Evolutionary conservation across 2,888 invertebrate genomes (phyloP).

Genomic region (Parnassius mnemosyne): DNA sequence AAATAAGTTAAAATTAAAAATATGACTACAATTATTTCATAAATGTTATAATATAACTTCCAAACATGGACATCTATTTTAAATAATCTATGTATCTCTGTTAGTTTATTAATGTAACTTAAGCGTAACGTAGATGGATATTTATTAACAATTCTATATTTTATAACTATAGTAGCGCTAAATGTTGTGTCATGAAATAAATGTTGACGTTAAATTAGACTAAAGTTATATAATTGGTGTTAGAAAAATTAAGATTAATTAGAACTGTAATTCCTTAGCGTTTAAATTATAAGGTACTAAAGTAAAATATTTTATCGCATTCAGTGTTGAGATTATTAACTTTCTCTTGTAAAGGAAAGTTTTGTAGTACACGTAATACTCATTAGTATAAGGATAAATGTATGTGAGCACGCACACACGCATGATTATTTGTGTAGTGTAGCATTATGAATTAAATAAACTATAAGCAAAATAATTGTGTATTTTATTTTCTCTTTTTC

Average conservation of each 20-base stretch:
- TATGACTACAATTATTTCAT: neutral
- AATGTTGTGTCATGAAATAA: conserved; percentile 51
- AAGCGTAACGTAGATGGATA: conserved; percentile 28
- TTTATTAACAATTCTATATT: conserved; percentile 41
- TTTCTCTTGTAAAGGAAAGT: conserved; percentile 38
- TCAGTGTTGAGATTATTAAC: conserved; percentile 60
- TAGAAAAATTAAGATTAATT: conserved; percentile 21
- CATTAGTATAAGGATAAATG: conserved; percentile 56
- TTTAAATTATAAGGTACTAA: conserved; percentile 34
- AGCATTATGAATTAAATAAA: conserved; percentile 36
- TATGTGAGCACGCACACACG: conserved; percentile 59
- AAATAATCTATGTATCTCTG: neutral
- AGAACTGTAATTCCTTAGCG: conserved; percentile 43
- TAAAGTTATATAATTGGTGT: conserved; percentile 23
- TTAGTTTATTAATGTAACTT: conserved; percentile 6
- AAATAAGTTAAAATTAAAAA: conserved; percentile 39
- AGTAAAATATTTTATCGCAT: conserved; percentile 55
- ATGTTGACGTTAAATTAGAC: conserved; percentile 29
- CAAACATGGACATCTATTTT: conserved; percentile 21
- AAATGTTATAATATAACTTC: neutral
- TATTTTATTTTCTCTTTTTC: neutral
- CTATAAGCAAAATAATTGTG: conserved; percentile 4
- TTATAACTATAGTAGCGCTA: conserved; percentile 33
- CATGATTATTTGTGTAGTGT: conserved; percentile 46
- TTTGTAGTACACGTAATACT: conserved; percentile 73